Conservation (phyloP, 2,113 vertebrate genomes). For the Nicator chloris region DNA sequence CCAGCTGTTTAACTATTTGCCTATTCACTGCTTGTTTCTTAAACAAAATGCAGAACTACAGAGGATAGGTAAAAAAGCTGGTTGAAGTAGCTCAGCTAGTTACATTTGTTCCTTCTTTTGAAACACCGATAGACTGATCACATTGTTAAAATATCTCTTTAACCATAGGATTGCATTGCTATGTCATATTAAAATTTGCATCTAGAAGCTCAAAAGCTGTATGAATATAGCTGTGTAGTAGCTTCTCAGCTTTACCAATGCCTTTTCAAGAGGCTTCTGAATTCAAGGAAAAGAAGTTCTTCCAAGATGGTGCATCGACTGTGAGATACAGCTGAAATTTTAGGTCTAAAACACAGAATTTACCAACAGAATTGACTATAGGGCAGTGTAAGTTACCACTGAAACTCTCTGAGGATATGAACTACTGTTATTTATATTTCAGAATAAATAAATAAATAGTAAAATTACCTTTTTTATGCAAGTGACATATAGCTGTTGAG, state of each 20-base stretch:
- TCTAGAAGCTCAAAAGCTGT: not conserved
- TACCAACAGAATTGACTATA: not conserved
- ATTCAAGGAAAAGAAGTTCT: not conserved
- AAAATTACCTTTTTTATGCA: not conserved
- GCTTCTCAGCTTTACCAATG: not conserved
- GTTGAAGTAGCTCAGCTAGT: not conserved
- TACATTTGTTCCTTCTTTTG: not conserved
- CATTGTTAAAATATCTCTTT: not conserved
- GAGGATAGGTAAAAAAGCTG: not conserved
- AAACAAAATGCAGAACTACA: not conserved
- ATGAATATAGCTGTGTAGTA: not conserved
- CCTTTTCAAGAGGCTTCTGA: not conserved
- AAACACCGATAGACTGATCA: not conserved
- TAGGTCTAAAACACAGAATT: not conserved
- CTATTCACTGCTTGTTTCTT: not conserved
- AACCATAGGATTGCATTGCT: not conserved
- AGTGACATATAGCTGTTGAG: not conserved
- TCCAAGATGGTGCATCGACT: not conserved
- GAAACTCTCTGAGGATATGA: not conserved
- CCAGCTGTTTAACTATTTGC: not conserved
- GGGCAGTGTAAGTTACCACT: not conserved
- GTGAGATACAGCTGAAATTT: not conserved
- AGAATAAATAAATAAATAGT: not conserved
- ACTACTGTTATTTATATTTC: not conserved
- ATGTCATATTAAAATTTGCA: not conserved